Percentiles rank a stretch among this genome's conserved stretches.
These are phyloP conservation scores for Pseudachorutes palmiensis DNA, from an alignment of 1,140 invertebrate genomes.

Conservation along the genomic window DNA sequence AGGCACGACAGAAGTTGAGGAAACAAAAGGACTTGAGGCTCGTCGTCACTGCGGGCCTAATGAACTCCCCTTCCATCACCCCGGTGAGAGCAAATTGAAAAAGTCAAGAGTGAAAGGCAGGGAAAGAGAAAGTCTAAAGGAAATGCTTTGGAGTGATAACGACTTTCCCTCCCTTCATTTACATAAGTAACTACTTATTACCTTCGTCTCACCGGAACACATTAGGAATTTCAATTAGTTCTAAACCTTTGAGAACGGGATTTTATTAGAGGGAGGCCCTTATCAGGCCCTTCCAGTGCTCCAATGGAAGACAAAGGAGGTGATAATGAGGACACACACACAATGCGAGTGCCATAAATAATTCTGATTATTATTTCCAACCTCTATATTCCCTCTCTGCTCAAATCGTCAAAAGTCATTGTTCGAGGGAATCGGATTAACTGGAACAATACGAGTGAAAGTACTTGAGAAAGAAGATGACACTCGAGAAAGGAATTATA, in stretches of 20 bases:
- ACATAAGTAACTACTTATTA: slow-evolving; percentile 16
- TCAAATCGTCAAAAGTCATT: background rate
- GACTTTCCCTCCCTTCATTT: slow-evolving; percentile 2
- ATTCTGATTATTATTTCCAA: no score
- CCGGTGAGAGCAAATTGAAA: slow-evolving; percentile 8
- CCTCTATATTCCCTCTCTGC: background rate
- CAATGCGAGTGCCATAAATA: background rate
- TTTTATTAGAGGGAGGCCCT: background rate
- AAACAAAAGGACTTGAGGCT: background rate
- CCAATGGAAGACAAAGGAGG: background rate
- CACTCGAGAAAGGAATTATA: slow-evolving; percentile 6
- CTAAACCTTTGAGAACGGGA: background rate
- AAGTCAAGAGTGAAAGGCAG: slow-evolving; percentile 6
- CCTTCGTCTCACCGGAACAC: slow-evolving; percentile 2
- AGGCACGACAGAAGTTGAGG: background rate
- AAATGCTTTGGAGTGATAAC: background rate
- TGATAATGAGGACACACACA: background rate
- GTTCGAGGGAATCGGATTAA: background rate
- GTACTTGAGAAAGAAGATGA: background rate
- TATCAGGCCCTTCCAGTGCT: background rate
- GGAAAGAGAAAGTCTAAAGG: background rate
- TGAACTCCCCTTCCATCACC: slow-evolving; percentile 9
- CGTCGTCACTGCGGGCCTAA: background rate
- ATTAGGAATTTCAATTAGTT: slow-evolving; percentile 15
- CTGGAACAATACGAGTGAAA: background rate